Evolutionary conservation across 2,113 vertebrate species (phyloP), one percentile per base, ranked within the genome.

Genomic region (Eptatretus burgeri): DNA sequence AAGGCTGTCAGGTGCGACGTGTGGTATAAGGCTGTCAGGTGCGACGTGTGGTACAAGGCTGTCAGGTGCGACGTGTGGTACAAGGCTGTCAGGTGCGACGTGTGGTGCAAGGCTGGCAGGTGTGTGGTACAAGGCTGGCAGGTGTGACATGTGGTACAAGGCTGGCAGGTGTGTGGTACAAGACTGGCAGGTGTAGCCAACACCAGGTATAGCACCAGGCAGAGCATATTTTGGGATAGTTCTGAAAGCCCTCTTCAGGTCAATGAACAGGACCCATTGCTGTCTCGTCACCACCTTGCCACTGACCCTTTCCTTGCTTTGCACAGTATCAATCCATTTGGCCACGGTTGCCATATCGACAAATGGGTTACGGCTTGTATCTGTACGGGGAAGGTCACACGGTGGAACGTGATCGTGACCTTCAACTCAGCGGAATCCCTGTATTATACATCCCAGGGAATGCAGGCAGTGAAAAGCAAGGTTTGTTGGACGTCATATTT

Each of bases 381-480:
- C 80, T 96, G 63, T 98, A 98, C 13, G 85, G 88, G 50, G 91
- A 98, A 71, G 86, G 89, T 2, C 67, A 64, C 9, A 89, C 93
- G 1, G 85, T 85, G 2, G 78, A 85, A 73, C 81, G 84, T 72
- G 85, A 82, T 67, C 78, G 77, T 60, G 73, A 77, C 9, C 80
- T 93, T 51, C 76, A 82, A 13, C 72, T 93, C 67, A 80, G 74
- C 2, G 91, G 89, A 5, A 83, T 85, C 69, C 91, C 91, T 17
- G 80, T 98, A 66, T 80, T 98, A n/a, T 98, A 95, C 73, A 76
- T 98, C 72, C 91, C 89, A 1, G 89, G 91, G 50, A 94, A 98
- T 52, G 89, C 89, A 65, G 91, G 91, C 65, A 98, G 91, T 72
- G 85, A 85, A 67, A 94, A 85, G 64, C 91, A 98, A 81, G 91